Conservation (phyloP, 2,113 vertebrate genomes). For the Leucosticte australis region DNA sequence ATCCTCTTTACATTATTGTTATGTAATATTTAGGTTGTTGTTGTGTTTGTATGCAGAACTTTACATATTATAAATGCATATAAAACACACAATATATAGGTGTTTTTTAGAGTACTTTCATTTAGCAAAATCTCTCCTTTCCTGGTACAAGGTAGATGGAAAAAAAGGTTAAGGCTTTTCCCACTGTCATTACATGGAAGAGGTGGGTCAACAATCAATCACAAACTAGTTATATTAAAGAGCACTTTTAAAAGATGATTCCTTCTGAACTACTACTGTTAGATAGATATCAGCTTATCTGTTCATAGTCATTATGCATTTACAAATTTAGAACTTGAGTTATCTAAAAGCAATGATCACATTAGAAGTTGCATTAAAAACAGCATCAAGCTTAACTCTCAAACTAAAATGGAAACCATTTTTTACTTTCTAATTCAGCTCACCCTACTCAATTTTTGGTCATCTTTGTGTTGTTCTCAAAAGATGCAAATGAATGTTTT, state of each 20-base stretch:
- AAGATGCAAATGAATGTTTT: neutral
- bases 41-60: neutral
- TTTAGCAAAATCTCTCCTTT: neutral
- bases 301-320: neutral
- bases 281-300: neutral
- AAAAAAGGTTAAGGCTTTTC: neutral
- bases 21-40: neutral
- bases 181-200: neutral
- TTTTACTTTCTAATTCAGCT: neutral
- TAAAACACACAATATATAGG: neutral
- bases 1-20: rapidly evolving
- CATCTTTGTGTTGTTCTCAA: neutral
- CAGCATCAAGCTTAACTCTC: neutral
- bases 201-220: neutral
- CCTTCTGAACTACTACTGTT: neutral
- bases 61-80: neutral
- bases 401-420: neutral
- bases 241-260: neutral
- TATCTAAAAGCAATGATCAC: neutral
- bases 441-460: neutral
- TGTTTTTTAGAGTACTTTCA: neutral
- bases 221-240: neutral
- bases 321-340: neutral
- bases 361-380: neutral
- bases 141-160: neutral